Conservation (phyloP, 1,140 invertebrate species). For the Drosophila hydei region DNA sequence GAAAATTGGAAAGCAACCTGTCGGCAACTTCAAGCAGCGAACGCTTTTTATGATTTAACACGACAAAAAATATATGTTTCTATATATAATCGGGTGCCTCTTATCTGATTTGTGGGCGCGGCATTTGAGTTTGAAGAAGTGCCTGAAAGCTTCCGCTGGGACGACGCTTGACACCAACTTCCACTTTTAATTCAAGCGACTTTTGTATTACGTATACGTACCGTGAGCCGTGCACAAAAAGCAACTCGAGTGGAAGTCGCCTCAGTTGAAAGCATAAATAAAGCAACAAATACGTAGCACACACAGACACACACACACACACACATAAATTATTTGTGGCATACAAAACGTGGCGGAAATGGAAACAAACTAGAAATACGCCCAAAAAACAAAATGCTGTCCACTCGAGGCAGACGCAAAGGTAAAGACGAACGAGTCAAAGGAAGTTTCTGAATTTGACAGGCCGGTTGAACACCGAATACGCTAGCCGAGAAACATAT, state of each 20-base stretch:
- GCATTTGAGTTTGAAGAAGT: conserved; percentile 50
- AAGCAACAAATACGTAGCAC: conserved; percentile 43
- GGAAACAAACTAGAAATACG: conserved; percentile 64
- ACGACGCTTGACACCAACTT: conserved; percentile 69
- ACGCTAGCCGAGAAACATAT: not conserved
- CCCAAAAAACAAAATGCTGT: conserved; percentile 68
- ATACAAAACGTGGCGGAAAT: conserved; percentile 70
- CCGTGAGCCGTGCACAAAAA: conserved; percentile 36
- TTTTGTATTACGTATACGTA: conserved; percentile 66
- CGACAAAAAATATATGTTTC: conserved; percentile 17
- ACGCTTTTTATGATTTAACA: conserved; percentile 43
- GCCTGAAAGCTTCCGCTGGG: conserved; percentile 73
- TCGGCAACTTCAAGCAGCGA: conserved; percentile 60
- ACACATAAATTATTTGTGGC: conserved; percentile 19
- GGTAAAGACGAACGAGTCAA: conserved; percentile 21
- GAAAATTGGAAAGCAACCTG: conserved; percentile 68
- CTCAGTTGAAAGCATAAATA: conserved; percentile 40
- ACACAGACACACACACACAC: not conserved
- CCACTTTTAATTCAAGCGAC: conserved; percentile 69
- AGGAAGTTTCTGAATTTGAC: not conserved
- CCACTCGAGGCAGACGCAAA: conserved; percentile 55
- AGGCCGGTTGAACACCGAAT: not conserved
- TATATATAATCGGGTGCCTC: conserved; percentile 49
- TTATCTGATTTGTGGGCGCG: conserved; percentile 74
- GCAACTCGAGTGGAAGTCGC: conserved; percentile 26